Evolutionary conservation across 2,113 vertebrate genomes (phyloP).

Genomic region (Trogon melanurus): DNA sequence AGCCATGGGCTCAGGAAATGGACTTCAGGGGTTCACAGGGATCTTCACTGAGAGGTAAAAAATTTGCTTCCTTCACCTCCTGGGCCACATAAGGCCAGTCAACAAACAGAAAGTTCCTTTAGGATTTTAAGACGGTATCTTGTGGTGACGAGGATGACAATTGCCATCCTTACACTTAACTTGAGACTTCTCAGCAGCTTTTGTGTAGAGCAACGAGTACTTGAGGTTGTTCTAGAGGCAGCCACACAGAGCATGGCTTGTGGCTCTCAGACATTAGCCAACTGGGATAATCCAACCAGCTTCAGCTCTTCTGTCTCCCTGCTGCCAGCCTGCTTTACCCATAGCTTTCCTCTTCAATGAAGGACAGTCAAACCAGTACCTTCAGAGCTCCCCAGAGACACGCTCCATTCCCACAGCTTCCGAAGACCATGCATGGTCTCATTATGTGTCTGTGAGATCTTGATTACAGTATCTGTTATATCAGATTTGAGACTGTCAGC

Average conservation of each 20-base stretch:
- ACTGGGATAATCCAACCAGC: neutral
- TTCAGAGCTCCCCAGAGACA: neutral
- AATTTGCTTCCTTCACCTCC: neutral
- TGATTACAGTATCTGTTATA: neutral
- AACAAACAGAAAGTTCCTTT: neutral
- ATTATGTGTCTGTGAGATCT: neutral
- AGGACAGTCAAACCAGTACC: neutral
- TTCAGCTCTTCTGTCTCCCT: neutral
- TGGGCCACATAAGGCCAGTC: neutral
- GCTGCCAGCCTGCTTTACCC: neutral
- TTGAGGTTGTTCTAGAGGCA: neutral
- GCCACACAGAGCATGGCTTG: neutral
- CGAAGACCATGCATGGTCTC: neutral
- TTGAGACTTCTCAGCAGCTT: neutral
- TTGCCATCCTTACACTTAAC: neutral
- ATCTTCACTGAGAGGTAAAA: neutral
- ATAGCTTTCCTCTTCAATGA: neutral
- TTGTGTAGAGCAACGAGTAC: neutral
- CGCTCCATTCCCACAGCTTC: fast-evolving
- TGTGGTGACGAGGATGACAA: neutral
- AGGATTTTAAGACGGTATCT: neutral
- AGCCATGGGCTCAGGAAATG: neutral
- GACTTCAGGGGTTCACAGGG: neutral
- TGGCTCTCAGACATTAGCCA: neutral
- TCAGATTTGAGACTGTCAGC: neutral